Base-by-base conservation (phyloP, 2,888 invertebrate species). In the Caenorhabditis panamensis region DNA sequence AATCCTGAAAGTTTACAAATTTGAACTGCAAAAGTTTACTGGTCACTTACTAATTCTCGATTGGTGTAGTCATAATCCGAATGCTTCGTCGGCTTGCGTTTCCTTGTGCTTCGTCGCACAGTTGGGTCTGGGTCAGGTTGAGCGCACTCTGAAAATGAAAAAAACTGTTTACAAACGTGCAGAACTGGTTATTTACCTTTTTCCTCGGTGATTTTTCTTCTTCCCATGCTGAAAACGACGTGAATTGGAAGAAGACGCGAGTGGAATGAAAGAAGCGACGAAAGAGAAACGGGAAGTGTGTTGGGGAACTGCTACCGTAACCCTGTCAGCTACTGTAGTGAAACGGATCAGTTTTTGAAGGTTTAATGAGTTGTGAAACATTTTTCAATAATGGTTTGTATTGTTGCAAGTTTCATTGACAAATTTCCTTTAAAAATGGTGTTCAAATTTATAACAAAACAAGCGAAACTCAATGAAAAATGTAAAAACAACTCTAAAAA, bases 61-160 rank as follows among this genome's bases (percentile, higher is more conserved):
- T 36, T 31, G 24, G 22, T 24, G 20, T 63, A 71, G 26, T 62
- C 54, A 11, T 44, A 63, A 18, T 71, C 71, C 0, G 20, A 13
- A 22, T 56, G n/a, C 37, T 20, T 41, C 9, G 44, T 71, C 36
- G 41, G 22, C 20, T 20, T 71, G 6, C 62, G 62, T 6, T 63
- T 62, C 28, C 71, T 53, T 11, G 54, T n/a, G 26, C 71, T 71
- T 4, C 71, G 26, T n/a, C 71, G 62, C 31, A 63, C 13, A 54
- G 5, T 36, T 13, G 31, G 31, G 9, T 6, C 31, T 31, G 31
- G 31, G 4, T 4, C 31, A 6, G 31, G 0, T 8, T 54, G 53
- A 3, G 13, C 54, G 22, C 11, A 11, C 11, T 62, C 71, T 62
- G 62, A 53, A 61, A 36, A 6, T n/a, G n/a, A 41, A 13, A 41